phyloP scores from a whole-genome alignment of 2,113 vertebrate species.

The Ibidorhyncha struthersii region DNA sequence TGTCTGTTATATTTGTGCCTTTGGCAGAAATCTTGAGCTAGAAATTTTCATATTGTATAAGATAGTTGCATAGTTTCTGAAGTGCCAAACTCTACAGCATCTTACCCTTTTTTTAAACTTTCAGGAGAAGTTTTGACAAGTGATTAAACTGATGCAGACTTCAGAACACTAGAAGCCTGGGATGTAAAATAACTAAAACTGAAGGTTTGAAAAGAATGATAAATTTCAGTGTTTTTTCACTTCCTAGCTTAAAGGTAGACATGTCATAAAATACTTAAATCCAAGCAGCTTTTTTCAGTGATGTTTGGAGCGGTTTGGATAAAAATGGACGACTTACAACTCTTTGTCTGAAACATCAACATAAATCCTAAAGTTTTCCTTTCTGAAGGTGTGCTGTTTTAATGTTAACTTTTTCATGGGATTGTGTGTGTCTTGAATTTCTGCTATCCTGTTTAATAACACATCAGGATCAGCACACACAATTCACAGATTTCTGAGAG shows the following conservation, averaged over 20 bases:
- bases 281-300: background rate
- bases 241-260: background rate
- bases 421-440: background rate
- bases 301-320: background rate
- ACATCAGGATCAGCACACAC: background rate
- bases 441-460: background rate
- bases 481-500: background rate
- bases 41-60: background rate
- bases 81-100: background rate
- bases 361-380: background rate
- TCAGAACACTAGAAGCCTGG: background rate
- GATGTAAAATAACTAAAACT: background rate
- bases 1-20: background rate
- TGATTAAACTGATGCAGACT: background rate
- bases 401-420: background rate
- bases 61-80: background rate
- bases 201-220: background rate
- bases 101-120: background rate
- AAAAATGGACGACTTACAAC: background rate
- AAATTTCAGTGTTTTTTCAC: background rate
- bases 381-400: background rate
- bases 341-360: background rate
- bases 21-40: background rate
- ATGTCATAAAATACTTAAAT: background rate
- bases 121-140: conserved; percentile 6